Evolutionary conservation across 1,140 invertebrate genomes (phyloP).

Genomic region (Cyrtorhinus lividipennis): DNA sequence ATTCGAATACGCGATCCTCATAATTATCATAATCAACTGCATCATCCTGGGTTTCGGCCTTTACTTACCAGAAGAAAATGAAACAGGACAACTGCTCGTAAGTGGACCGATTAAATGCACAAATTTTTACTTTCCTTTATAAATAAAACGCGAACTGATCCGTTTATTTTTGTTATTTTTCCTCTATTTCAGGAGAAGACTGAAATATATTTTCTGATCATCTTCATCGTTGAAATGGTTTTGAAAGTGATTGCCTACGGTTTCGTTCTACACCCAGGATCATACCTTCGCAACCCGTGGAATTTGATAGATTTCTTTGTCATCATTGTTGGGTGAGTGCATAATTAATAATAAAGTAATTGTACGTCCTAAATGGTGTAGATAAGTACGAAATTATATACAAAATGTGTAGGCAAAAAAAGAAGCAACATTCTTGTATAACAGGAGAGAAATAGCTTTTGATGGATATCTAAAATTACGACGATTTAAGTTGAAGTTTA

Average conservation of each 20-base stretch:
- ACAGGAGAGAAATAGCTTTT: too few species aligned
- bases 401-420: too few species aligned
- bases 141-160: too few species aligned
- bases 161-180: too few species aligned
- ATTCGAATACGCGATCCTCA: slow-evolving; percentile 19
- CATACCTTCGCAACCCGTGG: slow-evolving; percentile 20
- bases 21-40: slow-evolving; percentile 19
- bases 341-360: too few species aligned
- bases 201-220: slow-evolving; percentile 18
- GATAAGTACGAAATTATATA: background rate
- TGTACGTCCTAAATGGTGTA: too few species aligned
- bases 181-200: slow-evolving; percentile 16
- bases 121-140: background rate
- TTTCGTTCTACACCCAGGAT: slow-evolving; percentile 18
- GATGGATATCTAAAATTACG: too few species aligned
- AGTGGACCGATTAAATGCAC: background rate
- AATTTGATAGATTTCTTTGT: slow-evolving; percentile 21
- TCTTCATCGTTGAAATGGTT: slow-evolving; percentile 20
- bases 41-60: slow-evolving; percentile 18
- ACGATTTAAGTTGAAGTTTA: too few species aligned
- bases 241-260: slow-evolving; percentile 19
- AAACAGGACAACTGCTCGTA: slow-evolving; percentile 4
- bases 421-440: too few species aligned
- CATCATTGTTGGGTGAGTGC: slow-evolving; percentile 20
- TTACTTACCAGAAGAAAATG: slow-evolving; percentile 15